Evolutionary conservation across 2,888 invertebrate genomes (phyloP).

Genomic region (Metacarcinus magister): DNA sequence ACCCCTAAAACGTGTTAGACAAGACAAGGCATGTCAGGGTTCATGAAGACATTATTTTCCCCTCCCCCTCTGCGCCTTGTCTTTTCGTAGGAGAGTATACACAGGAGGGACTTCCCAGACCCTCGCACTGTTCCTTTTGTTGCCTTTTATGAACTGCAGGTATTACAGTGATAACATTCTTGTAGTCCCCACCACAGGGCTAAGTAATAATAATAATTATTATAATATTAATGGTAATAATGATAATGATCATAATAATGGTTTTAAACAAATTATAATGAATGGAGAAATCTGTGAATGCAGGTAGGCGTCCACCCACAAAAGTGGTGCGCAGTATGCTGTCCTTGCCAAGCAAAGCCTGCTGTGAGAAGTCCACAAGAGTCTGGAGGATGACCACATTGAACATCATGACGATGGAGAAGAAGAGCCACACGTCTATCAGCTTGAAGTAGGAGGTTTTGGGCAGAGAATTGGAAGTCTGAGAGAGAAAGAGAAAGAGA

Average conservation of each 20-base stretch:
- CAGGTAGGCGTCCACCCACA: constrained; percentile 28
- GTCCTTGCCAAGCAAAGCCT: constrained; percentile 47
- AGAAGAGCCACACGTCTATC: constrained; percentile 95
- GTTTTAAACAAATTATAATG: not conserved
- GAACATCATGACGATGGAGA: constrained; percentile 85
- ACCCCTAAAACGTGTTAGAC: too few relatives aligned
- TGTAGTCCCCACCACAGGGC: too few relatives aligned
- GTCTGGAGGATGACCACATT: constrained; percentile 81
- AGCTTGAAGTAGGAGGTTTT: constrained; percentile 96
- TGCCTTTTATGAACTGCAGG: too few relatives aligned
- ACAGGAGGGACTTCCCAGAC: too few relatives aligned
- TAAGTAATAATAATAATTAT: not conserved
- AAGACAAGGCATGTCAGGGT: too few relatives aligned
- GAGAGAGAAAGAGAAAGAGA: constrained; percentile 51
- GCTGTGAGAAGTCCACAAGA: constrained; percentile 74
- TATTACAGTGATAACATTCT: too few relatives aligned
- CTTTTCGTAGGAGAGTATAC: too few relatives aligned
- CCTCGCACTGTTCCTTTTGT: too few relatives aligned
- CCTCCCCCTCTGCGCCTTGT: too few relatives aligned
- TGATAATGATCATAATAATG: not conserved
- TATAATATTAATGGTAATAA: not conserved
- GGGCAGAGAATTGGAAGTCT: constrained; percentile 85
- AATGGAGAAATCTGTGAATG: not conserved
- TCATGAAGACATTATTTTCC: too few relatives aligned
- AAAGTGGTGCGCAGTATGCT: not conserved